Conservation (phyloP, 2,113 vertebrate species). For the Oceanodroma tethys region DNA sequence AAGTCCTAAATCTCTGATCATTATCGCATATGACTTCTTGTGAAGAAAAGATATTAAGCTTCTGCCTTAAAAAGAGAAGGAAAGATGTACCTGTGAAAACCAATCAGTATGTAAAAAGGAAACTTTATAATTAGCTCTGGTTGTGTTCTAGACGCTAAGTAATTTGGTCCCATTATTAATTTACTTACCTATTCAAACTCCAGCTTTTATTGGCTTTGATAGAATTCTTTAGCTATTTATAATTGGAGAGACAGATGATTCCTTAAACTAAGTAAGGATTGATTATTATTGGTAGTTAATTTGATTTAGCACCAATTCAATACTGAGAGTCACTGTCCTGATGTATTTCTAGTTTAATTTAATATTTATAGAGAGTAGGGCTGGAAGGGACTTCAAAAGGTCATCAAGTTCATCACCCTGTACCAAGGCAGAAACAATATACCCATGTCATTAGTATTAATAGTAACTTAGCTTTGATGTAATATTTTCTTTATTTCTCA, state of each 20-base stretch:
- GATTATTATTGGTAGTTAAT: slow-evolving; percentile 45
- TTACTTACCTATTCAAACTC: not conserved
- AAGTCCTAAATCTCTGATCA: not conserved
- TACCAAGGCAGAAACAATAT: not conserved
- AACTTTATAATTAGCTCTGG: not conserved
- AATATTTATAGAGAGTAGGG: not conserved
- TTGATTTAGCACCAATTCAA: slow-evolving; percentile 21
- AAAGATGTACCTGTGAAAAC: not conserved
- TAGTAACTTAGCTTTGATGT: not conserved
- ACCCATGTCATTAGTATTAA: not conserved
- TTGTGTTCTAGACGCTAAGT: not conserved
- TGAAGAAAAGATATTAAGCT: not conserved
- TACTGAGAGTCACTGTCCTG: not conserved
- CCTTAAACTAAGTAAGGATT: slow-evolving; percentile 16
- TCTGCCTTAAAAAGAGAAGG: not conserved
- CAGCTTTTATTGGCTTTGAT: not conserved
- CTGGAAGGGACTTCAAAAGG: not conserved
- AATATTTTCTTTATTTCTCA: slow-evolving; percentile 3
- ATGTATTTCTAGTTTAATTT: slow-evolving; percentile 28
- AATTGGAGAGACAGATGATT: not conserved
- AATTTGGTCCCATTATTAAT: not conserved
- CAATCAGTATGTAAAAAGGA: not conserved
- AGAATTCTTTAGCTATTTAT: not conserved
- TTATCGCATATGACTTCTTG: not conserved
- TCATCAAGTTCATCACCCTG: not conserved